phyloP scores from a whole-genome alignment of 2,113 vertebrate species.

The Himantopus leucocephalus region DNA sequence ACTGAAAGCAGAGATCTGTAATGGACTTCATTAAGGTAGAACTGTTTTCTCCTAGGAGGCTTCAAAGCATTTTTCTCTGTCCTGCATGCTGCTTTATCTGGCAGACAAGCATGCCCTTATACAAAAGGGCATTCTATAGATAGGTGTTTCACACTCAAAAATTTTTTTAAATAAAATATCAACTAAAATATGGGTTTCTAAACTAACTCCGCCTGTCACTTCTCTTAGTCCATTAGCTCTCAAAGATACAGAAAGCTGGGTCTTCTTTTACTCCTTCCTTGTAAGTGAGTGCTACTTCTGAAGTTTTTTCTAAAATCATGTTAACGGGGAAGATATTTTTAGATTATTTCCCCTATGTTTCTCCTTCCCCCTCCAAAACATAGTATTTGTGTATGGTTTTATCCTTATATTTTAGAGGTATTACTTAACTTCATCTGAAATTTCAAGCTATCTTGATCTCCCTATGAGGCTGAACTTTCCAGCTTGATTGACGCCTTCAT shows the following conservation, averaged over 20 bases:
- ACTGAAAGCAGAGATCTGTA: slow-evolving; percentile 27
- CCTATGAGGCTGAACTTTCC: neutral
- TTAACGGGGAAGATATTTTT: neutral
- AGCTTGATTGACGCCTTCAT: neutral
- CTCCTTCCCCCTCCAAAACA: neutral
- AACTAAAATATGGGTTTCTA: neutral
- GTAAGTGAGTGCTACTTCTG: neutral
- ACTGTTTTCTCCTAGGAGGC: slow-evolving; percentile 19
- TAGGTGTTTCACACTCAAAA: neutral
- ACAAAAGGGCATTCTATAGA: slow-evolving; percentile 17
- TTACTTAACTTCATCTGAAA: neutral
- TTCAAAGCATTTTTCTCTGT: slow-evolving; percentile 34
- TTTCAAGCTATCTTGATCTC: neutral
- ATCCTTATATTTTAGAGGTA: neutral
- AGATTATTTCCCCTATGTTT: neutral
- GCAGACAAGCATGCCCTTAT: neutral
- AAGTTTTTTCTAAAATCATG: neutral
- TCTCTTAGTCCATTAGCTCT: neutral
- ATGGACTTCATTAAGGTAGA: slow-evolving; percentile 61
- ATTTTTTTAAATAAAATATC: neutral
- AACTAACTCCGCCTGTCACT: neutral
- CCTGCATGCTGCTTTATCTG: neutral
- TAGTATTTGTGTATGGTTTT: neutral
- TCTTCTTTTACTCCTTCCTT: neutral
- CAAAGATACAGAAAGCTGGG: neutral